Conservation (phyloP, 2,797 vertebrate species). For the Capromys pilorides region DNA sequence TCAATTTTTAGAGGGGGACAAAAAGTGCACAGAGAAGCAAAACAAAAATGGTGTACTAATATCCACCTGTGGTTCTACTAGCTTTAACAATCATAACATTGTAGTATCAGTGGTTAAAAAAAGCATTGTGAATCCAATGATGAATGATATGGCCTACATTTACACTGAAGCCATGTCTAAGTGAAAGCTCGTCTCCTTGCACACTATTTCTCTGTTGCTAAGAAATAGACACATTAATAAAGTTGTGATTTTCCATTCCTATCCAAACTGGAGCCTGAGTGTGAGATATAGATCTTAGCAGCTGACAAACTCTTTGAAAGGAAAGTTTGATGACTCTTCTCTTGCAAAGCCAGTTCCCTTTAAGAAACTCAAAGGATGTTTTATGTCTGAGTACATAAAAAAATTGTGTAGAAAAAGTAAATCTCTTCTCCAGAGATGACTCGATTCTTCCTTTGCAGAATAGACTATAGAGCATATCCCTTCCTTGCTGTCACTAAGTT, state of each 20-base stretch:
- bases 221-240: slow-evolving; percentile 56
- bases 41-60: slow-evolving; percentile 14
- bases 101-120: background rate
- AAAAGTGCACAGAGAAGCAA: background rate
- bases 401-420: background rate
- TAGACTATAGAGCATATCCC: background rate
- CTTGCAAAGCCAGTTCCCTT: slow-evolving; percentile 45
- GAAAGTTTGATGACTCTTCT: slow-evolving; percentile 49
- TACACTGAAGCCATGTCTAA: background rate
- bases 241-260: slow-evolving; percentile 43
- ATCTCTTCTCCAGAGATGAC: slow-evolving; percentile 28
- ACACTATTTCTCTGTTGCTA: background rate
- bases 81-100: slow-evolving; percentile 37
- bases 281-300: slow-evolving; percentile 1
- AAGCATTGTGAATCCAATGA: background rate
- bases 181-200: background rate
- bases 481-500: background rate
- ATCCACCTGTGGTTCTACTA: background rate
- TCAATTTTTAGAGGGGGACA: background rate
- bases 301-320: slow-evolving; percentile 35
- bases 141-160: background rate
- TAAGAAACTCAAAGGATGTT: slow-evolving; percentile 44
- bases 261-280: background rate
- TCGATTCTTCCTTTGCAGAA: slow-evolving; percentile 7
- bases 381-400: background rate